Conservation (phyloP, 1,140 invertebrate species). For the Cyclargus thomasi region DNA sequence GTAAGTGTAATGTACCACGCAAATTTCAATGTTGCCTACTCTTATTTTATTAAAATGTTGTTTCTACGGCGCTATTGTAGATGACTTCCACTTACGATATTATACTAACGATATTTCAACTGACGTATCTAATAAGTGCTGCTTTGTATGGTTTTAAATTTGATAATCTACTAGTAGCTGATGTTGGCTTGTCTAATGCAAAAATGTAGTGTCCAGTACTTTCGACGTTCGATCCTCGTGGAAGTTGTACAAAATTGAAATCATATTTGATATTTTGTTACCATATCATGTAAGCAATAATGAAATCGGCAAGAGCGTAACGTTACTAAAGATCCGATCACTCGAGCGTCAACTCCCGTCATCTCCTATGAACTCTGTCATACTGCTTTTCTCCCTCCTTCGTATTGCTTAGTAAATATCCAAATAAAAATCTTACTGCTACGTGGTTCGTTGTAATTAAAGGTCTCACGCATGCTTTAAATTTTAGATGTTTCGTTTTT, state of each 20-base stretch:
- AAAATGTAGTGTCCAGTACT: not conserved
- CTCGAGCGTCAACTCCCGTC: slow-evolving; percentile 9
- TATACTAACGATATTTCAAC: not conserved
- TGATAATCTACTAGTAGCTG: not conserved
- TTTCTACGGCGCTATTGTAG: slow-evolving; percentile 18
- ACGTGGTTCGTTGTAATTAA: not conserved
- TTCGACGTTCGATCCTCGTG: not conserved
- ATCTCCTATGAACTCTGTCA: not conserved
- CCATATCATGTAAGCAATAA: slow-evolving; percentile 68
- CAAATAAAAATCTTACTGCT: not conserved
- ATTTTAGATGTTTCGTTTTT: not conserved
- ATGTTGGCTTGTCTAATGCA: not conserved
- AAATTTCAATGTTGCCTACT: slow-evolving; percentile 40
- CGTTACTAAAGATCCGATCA: not conserved
- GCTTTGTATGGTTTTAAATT: slow-evolving; percentile 13
- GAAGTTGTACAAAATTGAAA: slow-evolving; percentile 18
- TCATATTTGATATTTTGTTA: slow-evolving; percentile 33
- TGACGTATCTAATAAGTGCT: not conserved
- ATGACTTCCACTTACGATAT: slow-evolving; percentile 8
- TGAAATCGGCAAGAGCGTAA: slow-evolving; percentile 27
- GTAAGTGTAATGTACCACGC: slow-evolving; percentile 33
- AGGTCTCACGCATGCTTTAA: slow-evolving; percentile 1
- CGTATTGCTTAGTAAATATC: not conserved
- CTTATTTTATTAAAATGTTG: slow-evolving; percentile 30
- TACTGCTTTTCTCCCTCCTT: not conserved